Base-by-base conservation (phyloP, 2,113 vertebrate genomes). In the Mobula birostris region DNA sequence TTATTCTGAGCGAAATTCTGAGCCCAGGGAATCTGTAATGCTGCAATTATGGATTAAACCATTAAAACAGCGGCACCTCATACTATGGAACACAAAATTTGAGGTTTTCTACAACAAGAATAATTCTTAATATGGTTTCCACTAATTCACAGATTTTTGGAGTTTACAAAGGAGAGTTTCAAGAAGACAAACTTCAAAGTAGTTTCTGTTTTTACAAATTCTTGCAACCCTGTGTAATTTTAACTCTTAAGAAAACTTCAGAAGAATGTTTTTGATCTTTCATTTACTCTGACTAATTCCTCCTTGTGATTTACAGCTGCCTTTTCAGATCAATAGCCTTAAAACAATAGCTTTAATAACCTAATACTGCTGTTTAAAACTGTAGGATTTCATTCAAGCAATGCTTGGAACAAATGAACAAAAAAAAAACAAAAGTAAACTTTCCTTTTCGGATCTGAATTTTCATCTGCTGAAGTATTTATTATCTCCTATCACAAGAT, bases 291-390 rank as follows among this genome's bases (percentile, higher is more conserved):
- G 21, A 48, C 68, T 92, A 72, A 40, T 88, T 88, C 63, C 21
- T 93, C 56, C 70, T 93, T 48, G 36, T 93, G 24, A 93, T 93
- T 93, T 74, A 93, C 36, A 72, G 21, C 19, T 93, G 36, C 90
- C 68, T 72, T 74, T 11, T 48, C 63, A 92, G 70, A 36, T 72
- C 88, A 92, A 92, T 92, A 72, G 19, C n/a, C n/a, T 12, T 79
- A 80, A 80, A 14, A 40, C 36, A 70, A 70, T 74, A 19, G 19
- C 27, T 56, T 85, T 58, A 90, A n/a, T 5, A 90, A 90, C 66
- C 61, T 36, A 63, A 74, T 93, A 93, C 90, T 72, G 36, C 36
- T 70, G 91, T 93, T 93, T 74, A n/a, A 48, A 76, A 21, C 40
- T 21, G 40, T 17, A n/a, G 7, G 29, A 66, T 66, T 90, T 14